Base-by-base conservation (phyloP, 1,140 invertebrate species). In the Caenorhabditis briggsae region DNA sequence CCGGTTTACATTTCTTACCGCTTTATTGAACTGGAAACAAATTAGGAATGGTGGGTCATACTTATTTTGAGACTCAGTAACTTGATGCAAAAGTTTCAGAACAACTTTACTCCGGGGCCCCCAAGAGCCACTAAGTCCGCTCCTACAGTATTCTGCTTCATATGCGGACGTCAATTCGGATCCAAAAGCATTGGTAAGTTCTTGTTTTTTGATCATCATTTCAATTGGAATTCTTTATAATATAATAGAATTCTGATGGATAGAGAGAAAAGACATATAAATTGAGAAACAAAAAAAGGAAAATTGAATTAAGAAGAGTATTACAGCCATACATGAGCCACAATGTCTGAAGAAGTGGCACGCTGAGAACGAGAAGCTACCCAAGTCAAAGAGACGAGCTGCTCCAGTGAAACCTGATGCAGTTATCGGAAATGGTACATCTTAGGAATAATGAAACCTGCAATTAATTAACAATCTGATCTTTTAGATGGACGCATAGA, bases 281-380 rank as follows among this genome's bases (percentile, higher is more conserved):
- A 70, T 18, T 1, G 9, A 56, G 55, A 56, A 8, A 59, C 9
- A 9, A 58, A 18, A 58, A 41, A 53, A 16, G 7, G 3, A 84
- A 50, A 78, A 78, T 50, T 18, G 11, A 53, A 78, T 78, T 78
- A 78, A 9, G 33, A 65, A 33, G 14, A 61, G 25, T 46, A 48
- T 65, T 86, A 33, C 20, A 86, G 85, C 92, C 20, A 95, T 96
- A 84, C 95, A 96, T 92, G 95, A 96, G 90, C 95, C 95, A 2
- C 95, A 96, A 89, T 96, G 95, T 90, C 90, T 96, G 46, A 94
- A 95, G 90, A 96, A 95, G 91, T 96, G 95, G 95, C 93, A 94
- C 46, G 90, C 93, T 59, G 95, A 95, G 90, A 95, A 96, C 90
- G 93, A 94, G 9, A 94, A 94, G 90, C 91, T 95, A 65, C 95